phyloP scores from a whole-genome alignment of 2,113 vertebrate genomes.

The Larimichthys crocea region DNA sequence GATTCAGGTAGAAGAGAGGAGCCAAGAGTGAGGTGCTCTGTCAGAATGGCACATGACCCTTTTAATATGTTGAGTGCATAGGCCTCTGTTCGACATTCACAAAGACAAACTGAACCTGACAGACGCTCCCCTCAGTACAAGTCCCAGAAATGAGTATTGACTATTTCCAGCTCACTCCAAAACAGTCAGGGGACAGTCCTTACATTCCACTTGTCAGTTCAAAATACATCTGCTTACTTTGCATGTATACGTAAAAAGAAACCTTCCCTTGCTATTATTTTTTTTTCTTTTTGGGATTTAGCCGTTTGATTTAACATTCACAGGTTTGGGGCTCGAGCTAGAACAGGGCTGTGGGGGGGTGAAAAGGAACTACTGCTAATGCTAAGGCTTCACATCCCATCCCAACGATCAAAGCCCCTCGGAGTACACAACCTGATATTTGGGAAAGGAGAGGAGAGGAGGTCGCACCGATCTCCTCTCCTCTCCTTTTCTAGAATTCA shows the following conservation, averaged over 20 bases:
- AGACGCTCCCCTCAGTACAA: constrained; percentile 33
- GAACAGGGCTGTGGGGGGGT: constrained; percentile 37
- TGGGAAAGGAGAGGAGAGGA: constrained; percentile 51
- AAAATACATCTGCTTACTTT: constrained; percentile 67
- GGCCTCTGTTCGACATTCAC: constrained; percentile 74
- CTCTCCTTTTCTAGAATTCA: constrained; percentile 48
- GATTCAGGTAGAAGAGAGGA: constrained; percentile 54
- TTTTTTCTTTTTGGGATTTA: constrained; percentile 78
- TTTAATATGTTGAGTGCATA: constrained; percentile 64
- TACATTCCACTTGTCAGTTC: constrained; percentile 82
- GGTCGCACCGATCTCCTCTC: constrained; percentile 9
- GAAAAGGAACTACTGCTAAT: constrained; percentile 56
- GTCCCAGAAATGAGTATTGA: constrained; percentile 22
- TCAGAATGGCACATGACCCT: constrained; percentile 57
- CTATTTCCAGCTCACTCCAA: constrained; percentile 29
- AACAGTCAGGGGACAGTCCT: constrained; percentile 53
- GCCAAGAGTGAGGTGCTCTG: constrained; percentile 57
- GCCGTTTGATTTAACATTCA: constrained; percentile 76
- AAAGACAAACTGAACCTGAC: constrained; percentile 56
- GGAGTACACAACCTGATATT: constrained; percentile 64
- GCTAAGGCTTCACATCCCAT: constrained; percentile 64
- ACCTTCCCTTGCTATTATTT: constrained; percentile 64
- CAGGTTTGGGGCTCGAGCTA: constrained; percentile 51
- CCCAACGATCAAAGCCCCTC: constrained; percentile 55
- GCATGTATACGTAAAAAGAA: constrained; percentile 44